phyloP scores from a whole-genome alignment of 2,888 invertebrate genomes.

The Aphodius granarius region DNA sequence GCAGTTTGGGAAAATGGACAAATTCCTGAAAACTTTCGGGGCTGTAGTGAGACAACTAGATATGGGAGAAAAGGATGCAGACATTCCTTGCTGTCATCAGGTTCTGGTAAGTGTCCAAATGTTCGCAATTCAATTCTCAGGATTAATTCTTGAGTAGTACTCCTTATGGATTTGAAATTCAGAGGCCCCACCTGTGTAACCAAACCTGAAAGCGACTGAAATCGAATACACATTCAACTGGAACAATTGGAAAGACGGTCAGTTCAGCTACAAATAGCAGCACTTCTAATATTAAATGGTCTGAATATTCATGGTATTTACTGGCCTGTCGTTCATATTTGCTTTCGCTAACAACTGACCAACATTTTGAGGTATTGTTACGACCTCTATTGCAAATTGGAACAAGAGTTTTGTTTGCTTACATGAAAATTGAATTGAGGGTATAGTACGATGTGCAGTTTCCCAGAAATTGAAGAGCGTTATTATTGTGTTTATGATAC shows the following conservation, averaged over 20 bases:
- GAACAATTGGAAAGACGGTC: not conserved
- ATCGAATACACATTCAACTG: not conserved
- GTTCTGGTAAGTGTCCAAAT: slow-evolving; percentile 28
- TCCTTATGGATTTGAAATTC: too few relatives aligned
- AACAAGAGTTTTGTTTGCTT: not conserved
- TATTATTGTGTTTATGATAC: not conserved
- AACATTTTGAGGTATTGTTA: not conserved
- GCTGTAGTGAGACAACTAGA: slow-evolving; percentile 23
- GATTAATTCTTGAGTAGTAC: too few relatives aligned
- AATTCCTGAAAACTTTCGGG: slow-evolving; percentile 24
- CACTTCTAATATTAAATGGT: not conserved
- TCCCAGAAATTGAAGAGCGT: not conserved
- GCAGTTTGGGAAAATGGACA: slow-evolving; percentile 27
- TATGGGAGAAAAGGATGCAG: slow-evolving; percentile 20
- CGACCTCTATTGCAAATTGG: not conserved
- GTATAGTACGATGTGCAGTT: not conserved
- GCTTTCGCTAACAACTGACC: not conserved
- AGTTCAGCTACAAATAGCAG: not conserved
- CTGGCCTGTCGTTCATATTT: not conserved
- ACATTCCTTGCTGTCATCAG: slow-evolving; percentile 23
- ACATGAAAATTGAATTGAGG: not conserved
- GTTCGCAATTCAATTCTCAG: not conserved
- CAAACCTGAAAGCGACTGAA: not conserved
- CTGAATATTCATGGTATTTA: not conserved
- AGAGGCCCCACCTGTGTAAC: not conserved